phyloP scores from a whole-genome alignment of 92 coral and sea anemone species.

The Virgularia gustaviana region DNA sequence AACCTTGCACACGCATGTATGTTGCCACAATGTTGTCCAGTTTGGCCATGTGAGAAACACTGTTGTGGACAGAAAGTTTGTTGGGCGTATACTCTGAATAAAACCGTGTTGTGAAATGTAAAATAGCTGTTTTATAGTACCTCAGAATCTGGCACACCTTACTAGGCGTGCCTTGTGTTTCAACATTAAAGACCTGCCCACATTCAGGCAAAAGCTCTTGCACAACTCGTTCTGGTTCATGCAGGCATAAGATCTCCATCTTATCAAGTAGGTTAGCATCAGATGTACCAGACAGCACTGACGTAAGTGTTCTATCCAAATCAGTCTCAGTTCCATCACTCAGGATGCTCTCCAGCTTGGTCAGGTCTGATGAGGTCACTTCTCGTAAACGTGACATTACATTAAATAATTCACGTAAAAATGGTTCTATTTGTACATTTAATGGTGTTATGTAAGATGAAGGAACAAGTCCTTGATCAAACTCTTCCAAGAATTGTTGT shows the following conservation, averaged over 20 bases:
- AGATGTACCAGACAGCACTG: not conserved
- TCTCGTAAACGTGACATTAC: conserved; percentile 9
- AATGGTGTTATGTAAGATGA: conserved; percentile 50
- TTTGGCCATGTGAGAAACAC: no score
- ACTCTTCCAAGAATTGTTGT: conserved; percentile 44
- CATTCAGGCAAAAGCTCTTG: conserved; percentile 5
- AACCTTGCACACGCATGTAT: conserved; percentile 31
- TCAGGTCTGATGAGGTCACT: conserved; percentile 6
- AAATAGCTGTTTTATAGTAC: conserved; percentile 34
- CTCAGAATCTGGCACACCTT: conserved; percentile 2
- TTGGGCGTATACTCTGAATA: not conserved
- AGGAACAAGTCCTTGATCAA: conserved; percentile 39
- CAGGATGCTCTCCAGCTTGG: not conserved
- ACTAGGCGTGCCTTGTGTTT: not conserved
- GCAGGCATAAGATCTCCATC: conserved; percentile 7
- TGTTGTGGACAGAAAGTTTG: no score
- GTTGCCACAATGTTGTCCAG: no score
- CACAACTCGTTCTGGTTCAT: conserved; percentile 11
- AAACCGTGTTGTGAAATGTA: conserved; percentile 11
- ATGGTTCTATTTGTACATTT: conserved; percentile 58
- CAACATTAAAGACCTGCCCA: not conserved
- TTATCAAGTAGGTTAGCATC: conserved; percentile 5
- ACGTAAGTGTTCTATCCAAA: not conserved
- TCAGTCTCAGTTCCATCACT: not conserved
- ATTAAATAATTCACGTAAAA: conserved; percentile 56